These are phyloP conservation scores for Syrista parreyssii DNA, from an alignment of 2,888 invertebrate genomes.

Conservation along the genomic window DNA sequence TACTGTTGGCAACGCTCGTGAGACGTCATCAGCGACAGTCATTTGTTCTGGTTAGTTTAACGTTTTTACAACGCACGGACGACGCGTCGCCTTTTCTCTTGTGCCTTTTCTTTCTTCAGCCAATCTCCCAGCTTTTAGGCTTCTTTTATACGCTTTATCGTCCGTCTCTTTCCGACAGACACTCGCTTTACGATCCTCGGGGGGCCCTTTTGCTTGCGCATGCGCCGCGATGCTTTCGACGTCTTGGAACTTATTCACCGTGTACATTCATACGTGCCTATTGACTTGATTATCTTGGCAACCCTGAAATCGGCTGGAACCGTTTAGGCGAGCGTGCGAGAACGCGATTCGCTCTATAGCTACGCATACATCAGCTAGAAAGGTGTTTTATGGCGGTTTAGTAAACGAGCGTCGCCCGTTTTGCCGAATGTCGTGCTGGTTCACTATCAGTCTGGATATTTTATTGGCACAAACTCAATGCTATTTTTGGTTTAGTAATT, in stretches of 20 bases:
- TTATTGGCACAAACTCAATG: not conserved
- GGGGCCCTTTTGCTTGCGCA: not conserved
- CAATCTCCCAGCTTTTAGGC: slow-evolving; percentile 22
- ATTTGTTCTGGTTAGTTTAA: slow-evolving; percentile 27
- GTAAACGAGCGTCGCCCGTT: not conserved
- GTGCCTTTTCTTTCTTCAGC: slow-evolving; percentile 16
- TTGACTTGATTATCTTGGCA: not conserved
- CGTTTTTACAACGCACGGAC: slow-evolving; percentile 15
- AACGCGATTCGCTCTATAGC: not conserved
- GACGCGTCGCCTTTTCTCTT: slow-evolving; percentile 15
- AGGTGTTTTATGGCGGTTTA: not conserved
- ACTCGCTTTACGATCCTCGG: not conserved
- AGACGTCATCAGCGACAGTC: slow-evolving; percentile 24
- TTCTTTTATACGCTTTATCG: slow-evolving; percentile 20
- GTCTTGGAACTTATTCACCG: not conserved
- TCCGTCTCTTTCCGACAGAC: not conserved
- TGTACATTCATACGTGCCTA: not conserved
- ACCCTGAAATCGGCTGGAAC: not conserved
- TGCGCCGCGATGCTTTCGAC: not conserved
- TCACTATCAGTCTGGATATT: not conserved
- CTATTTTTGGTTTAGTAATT: not conserved
- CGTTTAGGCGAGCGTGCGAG: not conserved
- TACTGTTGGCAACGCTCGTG: not conserved
- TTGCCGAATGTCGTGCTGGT: not conserved
- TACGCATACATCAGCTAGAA: not conserved